Conservation (phyloP, 2,797 vertebrate genomes). For the Aselliscus stoliczkanus region DNA sequence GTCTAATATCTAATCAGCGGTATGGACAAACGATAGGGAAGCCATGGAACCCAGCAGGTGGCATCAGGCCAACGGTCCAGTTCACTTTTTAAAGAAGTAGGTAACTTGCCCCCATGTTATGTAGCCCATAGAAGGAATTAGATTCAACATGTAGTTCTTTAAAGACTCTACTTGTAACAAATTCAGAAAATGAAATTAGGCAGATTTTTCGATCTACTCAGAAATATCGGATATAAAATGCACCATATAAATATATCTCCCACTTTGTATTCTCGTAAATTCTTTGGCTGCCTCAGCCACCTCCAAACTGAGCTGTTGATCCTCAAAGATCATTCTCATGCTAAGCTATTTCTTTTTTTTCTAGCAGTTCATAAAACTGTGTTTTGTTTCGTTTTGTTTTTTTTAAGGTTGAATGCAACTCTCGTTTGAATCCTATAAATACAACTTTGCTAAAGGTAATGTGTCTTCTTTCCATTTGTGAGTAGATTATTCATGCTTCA, state of each 20-base stretch:
- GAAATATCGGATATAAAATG: neutral
- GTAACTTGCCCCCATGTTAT: neutral
- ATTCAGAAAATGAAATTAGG: conserved; percentile 29
- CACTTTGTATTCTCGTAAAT: neutral
- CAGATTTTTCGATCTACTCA: conserved; percentile 25
- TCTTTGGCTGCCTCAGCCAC: neutral
- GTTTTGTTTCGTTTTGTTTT: conserved; percentile 21
- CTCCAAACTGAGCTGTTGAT: neutral
- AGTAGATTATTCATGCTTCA: neutral
- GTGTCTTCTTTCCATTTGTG: neutral
- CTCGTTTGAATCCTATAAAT: conserved; percentile 93
- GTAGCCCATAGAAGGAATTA: neutral
- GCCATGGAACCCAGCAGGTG: neutral
- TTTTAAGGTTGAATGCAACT: conserved; percentile 96
- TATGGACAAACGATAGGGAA: neutral
- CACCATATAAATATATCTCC: neutral
- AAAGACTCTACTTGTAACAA: neutral
- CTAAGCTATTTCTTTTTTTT: neutral
- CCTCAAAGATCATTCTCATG: neutral
- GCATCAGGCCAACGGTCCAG: neutral
- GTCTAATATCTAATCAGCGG: neutral
- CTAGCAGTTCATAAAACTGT: conserved; percentile 10
- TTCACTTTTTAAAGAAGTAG: neutral
- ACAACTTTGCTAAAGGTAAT: conserved; percentile 94
- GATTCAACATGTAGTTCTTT: neutral